Conservation (phyloP, 2,888 invertebrate species). For the Diabrotica balteata region DNA sequence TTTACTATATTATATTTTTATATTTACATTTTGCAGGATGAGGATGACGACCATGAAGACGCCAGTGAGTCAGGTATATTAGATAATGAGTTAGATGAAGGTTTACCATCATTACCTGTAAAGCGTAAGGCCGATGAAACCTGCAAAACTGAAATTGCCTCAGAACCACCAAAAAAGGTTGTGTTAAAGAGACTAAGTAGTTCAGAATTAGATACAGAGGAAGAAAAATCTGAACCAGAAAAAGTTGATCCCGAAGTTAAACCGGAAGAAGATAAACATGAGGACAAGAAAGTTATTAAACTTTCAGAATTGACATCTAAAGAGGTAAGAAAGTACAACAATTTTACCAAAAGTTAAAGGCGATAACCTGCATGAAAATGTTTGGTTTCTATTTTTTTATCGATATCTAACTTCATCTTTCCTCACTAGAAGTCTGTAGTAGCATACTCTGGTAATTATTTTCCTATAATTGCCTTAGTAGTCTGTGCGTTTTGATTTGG, state of each 20-base stretch:
- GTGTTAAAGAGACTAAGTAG: constrained; percentile 65
- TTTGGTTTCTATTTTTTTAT: no score
- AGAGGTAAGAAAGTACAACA: constrained; percentile 60
- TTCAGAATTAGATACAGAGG: constrained; percentile 22
- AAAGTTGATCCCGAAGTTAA: constrained; percentile 43
- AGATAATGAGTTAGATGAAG: constrained; percentile 52
- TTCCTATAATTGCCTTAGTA: no score
- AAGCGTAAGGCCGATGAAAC: constrained; percentile 50
- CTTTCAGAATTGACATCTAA: constrained; percentile 65
- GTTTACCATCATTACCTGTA: constrained; percentile 36
- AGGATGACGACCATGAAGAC: constrained; percentile 56
- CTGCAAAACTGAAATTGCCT: constrained; percentile 45
- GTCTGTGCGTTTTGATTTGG: no score
- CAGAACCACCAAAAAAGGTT: constrained; percentile 66
- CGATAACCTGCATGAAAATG: no score
- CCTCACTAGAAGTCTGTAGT: no score
- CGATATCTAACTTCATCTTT: no score
- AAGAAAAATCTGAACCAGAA: constrained; percentile 36
- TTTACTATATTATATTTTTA: no score
- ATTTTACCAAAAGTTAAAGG: not conserved
- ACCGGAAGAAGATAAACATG: constrained; percentile 40
- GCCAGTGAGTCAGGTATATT: constrained; percentile 54
- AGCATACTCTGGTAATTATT: no score
- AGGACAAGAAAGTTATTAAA: constrained; percentile 66
- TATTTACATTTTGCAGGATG: constrained; percentile 44